These are phyloP conservation scores for Neofelis nebulosa DNA, from an alignment of 2,113 vertebrate genomes.

Conservation along the genomic window DNA sequence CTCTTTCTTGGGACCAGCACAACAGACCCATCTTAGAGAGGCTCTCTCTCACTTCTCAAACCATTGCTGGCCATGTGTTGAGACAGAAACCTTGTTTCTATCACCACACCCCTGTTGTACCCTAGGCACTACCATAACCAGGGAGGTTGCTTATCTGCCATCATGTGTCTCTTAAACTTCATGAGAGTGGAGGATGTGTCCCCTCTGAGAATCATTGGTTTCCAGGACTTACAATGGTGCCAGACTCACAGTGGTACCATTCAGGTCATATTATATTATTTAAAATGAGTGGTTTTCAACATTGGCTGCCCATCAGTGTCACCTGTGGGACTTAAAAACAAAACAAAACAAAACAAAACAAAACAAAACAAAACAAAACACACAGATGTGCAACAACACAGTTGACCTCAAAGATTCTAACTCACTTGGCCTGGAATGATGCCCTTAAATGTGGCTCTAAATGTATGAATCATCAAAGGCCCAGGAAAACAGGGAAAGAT, in stretches of 20 bases:
- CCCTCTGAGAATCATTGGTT: not conserved
- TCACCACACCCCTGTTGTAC: not conserved
- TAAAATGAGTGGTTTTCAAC: not conserved
- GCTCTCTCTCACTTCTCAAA: not conserved
- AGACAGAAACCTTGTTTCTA: not conserved
- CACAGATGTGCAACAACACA: not conserved
- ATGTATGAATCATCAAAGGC: slow-evolving; percentile 27
- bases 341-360: no score
- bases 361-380: no score
- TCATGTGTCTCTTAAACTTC: not conserved
- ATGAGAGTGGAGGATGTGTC: not conserved
- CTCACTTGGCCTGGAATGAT: not conserved
- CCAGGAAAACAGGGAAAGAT: not conserved
- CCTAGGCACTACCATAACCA: not conserved
- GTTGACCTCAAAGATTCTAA: not conserved
- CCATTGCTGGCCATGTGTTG: fast-evolving
- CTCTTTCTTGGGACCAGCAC: not conserved
- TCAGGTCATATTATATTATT: not conserved
- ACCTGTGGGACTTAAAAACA: not conserved
- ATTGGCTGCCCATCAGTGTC: not conserved
- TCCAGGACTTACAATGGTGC: not conserved
- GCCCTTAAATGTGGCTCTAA: not conserved
- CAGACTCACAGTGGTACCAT: not conserved
- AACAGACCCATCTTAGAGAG: not conserved
- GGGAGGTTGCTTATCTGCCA: not conserved